Conservation (phyloP, 2,797 vertebrate genomes). For the Poecilia gillii region DNA sequence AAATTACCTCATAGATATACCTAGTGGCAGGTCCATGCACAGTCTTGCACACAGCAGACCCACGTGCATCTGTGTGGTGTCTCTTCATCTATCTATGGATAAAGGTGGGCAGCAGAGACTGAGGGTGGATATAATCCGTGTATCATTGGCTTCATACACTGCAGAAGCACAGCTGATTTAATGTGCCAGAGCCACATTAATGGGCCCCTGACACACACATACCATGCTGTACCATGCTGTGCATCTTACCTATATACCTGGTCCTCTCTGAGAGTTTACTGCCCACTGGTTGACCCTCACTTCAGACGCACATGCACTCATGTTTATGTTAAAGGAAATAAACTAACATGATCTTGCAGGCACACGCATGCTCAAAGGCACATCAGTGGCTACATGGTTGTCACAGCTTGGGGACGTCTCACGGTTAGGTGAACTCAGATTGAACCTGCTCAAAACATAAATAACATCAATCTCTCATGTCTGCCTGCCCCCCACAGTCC, state of each 20-base stretch:
- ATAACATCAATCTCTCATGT: slow-evolving; percentile 79
- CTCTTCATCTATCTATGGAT: slow-evolving; percentile 72
- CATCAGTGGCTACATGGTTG: slow-evolving; percentile 58
- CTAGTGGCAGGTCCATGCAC: slow-evolving; percentile 15
- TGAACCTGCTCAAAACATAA: slow-evolving; percentile 85
- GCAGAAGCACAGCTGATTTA: slow-evolving; percentile 75
- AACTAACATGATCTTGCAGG: slow-evolving; percentile 25
- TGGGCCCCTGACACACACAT: slow-evolving; percentile 65
- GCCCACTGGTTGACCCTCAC: slow-evolving; percentile 61
- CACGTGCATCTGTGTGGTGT: slow-evolving; percentile 30
- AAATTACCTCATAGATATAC: slow-evolving; percentile 16
- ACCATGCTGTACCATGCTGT: slow-evolving; percentile 25
- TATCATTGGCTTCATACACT: slow-evolving; percentile 77
- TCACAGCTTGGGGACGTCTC: slow-evolving; percentile 82
- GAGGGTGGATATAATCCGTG: slow-evolving; percentile 74
- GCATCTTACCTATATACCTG: slow-evolving; percentile 36
- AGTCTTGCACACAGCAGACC: slow-evolving; percentile 25
- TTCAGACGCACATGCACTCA: slow-evolving; percentile 51
- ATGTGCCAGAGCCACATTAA: slow-evolving; percentile 70
- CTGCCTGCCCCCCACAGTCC: slow-evolving; percentile 49
- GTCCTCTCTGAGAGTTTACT: slow-evolving; percentile 63
- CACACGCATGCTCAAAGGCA: slow-evolving; percentile 41
- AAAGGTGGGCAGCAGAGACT: slow-evolving; percentile 56
- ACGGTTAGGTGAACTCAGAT: slow-evolving; percentile 84
- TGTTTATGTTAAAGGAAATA: slow-evolving; percentile 52